Conservation (phyloP, 1,140 invertebrate genomes). For the Heliconius himera region DNA sequence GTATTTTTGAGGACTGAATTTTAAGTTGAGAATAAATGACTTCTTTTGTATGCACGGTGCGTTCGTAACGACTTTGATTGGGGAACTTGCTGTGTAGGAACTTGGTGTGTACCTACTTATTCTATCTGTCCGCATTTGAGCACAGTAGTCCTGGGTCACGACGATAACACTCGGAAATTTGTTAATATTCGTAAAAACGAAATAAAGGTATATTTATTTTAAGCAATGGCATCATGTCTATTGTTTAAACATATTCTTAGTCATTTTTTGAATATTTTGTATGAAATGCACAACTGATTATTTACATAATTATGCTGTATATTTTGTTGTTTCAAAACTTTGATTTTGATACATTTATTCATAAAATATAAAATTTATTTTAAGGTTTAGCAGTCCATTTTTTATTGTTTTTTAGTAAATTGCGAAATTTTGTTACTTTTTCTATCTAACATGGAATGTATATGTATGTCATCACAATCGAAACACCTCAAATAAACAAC, state of each 20-base stretch:
- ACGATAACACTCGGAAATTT: constrained; percentile 7
- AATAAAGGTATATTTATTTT: background rate
- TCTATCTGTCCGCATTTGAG: constrained; percentile 8
- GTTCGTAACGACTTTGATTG: constrained; percentile 15
- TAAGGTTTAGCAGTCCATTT: no score
- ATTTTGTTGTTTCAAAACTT: no score
- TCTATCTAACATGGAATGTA: background rate
- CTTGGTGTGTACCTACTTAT: background rate
- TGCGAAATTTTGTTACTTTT: background rate
- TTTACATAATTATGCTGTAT: no score
- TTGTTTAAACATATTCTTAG: background rate
- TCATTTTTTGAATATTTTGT: no score
- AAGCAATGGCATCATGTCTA: background rate
- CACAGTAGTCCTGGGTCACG: background rate
- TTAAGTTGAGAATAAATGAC: constrained; percentile 6
- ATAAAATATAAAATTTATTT: no score
- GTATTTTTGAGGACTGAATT: constrained; percentile 8
- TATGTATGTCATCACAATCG: background rate
- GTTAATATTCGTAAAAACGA: background rate
- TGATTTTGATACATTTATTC: no score
- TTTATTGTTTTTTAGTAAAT: no score
- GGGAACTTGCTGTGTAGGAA: background rate
- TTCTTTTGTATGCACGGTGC: constrained; percentile 11
- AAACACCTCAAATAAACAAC: background rate
- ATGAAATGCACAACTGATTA: no score